Conservation (phyloP, 2,113 vertebrate species). For the Sceloporus undulatus region DNA sequence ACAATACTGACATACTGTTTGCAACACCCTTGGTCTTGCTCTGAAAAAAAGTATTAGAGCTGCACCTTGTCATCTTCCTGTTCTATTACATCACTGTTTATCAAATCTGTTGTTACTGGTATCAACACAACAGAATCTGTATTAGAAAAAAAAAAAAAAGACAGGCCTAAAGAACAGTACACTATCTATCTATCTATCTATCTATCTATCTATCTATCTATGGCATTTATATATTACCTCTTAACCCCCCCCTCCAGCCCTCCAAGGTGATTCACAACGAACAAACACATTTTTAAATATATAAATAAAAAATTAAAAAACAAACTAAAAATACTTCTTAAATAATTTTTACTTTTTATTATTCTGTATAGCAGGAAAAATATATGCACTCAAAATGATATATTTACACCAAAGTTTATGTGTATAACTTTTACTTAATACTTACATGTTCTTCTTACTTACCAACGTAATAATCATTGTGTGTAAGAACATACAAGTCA, state of each 20-base stretch:
- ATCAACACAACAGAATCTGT: background rate
- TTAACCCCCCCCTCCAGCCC: too few species aligned
- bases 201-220: too few species aligned
- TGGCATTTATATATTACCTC: too few species aligned
- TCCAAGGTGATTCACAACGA: too few species aligned
- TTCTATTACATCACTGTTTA: background rate
- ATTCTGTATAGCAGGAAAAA: background rate
- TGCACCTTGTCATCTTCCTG: background rate
- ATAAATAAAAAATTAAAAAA: too few species aligned
- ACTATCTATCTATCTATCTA: background rate
- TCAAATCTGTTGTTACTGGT: background rate
- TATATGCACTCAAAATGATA: background rate
- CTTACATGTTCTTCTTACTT: conserved; percentile 61
- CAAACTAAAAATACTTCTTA: too few species aligned
- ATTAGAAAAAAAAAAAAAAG: background rate
- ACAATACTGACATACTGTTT: background rate
- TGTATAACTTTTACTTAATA: background rate
- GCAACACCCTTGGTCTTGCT: background rate
- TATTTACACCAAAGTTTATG: background rate
- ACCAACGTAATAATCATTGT: conserved; percentile 84
- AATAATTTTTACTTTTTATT: background rate
- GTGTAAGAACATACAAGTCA: conserved; percentile 79
- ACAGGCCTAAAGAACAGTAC: background rate
- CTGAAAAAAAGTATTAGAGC: background rate
- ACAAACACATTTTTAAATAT: too few species aligned